Conservation (phyloP, 92 coral and sea anemone genomes). For the Phymanthus crucifer region DNA sequence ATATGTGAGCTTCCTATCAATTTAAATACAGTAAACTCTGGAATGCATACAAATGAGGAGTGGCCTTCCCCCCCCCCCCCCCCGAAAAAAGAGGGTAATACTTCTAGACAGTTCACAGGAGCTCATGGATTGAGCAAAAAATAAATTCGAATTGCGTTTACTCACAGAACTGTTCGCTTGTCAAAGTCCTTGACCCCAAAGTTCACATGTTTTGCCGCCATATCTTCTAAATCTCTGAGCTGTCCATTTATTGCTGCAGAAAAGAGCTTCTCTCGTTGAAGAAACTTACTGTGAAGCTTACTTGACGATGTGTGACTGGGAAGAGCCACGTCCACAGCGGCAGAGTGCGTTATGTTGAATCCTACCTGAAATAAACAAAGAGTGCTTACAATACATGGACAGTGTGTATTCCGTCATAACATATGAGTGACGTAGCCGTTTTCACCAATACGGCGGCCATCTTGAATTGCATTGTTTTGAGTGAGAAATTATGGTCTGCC, state of each 20-base stretch:
- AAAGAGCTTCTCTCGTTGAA: conserved; percentile 50
- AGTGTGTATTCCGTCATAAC: neutral
- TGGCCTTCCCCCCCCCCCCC: no score
- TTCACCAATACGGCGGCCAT: no score
- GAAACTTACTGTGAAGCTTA: conserved; percentile 35
- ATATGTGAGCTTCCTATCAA: no score
- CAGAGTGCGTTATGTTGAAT: conserved; percentile 24
- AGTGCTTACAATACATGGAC: neutral
- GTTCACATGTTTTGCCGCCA: conserved; percentile 43
- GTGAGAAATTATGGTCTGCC: no score
- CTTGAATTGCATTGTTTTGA: no score
- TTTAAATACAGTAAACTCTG: no score
- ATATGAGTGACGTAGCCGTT: neutral
- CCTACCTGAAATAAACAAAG: conserved; percentile 50
- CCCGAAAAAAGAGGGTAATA: neutral
- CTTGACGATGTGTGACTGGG: neutral
- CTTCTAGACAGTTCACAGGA: no score
- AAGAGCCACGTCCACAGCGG: neutral
- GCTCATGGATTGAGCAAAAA: neutral
- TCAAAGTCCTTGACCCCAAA: conserved; percentile 75
- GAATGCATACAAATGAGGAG: no score
- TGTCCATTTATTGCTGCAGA: conserved; percentile 67
- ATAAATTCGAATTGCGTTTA: neutral
- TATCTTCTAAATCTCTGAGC: conserved; percentile 54
- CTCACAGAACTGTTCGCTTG: conserved; percentile 90